Conservation (phyloP, 2,888 invertebrate species). For the Dolichopus griseipennis region DNA sequence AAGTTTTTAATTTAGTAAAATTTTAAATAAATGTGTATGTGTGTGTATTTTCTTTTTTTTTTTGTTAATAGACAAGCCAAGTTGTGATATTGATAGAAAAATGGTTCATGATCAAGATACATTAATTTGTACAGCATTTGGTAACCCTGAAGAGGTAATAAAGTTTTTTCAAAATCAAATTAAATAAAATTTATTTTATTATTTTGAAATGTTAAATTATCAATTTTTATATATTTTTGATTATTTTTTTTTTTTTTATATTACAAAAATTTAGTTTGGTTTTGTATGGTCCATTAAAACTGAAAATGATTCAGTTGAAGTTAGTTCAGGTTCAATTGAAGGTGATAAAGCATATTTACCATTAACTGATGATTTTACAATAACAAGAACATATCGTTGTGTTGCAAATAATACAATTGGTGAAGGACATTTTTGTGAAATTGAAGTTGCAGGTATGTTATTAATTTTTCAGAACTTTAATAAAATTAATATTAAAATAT, state of each 20-base stretch:
- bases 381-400: slow-evolving; percentile 71
- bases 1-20: background rate
- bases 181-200: background rate
- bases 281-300: slow-evolving; percentile 80
- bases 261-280: slow-evolving; percentile 45
- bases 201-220: no score
- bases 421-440: slow-evolving; percentile 52
- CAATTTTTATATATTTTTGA: background rate
- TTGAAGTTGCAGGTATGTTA: slow-evolving; percentile 56
- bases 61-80: slow-evolving; percentile 59
- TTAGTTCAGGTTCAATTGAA: slow-evolving; percentile 41
- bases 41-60: slow-evolving; percentile 12
- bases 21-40: slow-evolving; percentile 15
- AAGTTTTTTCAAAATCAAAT: slow-evolving; percentile 21
- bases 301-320: slow-evolving; percentile 67
- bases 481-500: no score
- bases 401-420: slow-evolving; percentile 79
- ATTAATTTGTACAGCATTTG: slow-evolving; percentile 69
- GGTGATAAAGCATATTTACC: slow-evolving; percentile 49
- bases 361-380: slow-evolving; percentile 52
- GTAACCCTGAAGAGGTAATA: slow-evolving; percentile 61
- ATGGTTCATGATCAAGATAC: slow-evolving; percentile 66
- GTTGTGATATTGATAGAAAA: slow-evolving; percentile 67
- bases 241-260: slow-evolving; percentile 13
- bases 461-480: background rate